A percentile compares a stretch with the other conserved stretches of the same genome.
Evolutionary conservation across 2,113 vertebrate species (phyloP).

Genomic region (Onychostoma macrolepis): DNA sequence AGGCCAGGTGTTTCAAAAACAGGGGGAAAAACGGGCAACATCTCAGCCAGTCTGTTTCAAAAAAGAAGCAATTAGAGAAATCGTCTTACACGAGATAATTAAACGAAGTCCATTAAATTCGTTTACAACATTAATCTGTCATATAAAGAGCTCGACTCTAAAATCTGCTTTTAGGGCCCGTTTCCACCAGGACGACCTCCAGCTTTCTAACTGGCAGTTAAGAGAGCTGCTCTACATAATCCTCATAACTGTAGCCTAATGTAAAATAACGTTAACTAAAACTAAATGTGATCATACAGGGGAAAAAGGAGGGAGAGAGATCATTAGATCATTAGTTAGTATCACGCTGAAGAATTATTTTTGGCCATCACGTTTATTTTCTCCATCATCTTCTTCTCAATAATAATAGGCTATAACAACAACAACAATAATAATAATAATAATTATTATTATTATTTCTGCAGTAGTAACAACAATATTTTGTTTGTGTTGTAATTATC

Average conservation of each 20-base stretch:
- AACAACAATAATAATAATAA: not conserved
- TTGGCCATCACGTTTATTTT: not conserved
- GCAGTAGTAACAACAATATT: not conserved
- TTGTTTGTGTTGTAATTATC: not conserved
- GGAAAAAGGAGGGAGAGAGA: not conserved
- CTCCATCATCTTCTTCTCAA: not conserved
- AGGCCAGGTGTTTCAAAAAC: slow-evolving; percentile 1
- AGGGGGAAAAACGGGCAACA: not conserved
- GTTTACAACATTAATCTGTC: slow-evolving; percentile 55
- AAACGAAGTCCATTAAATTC: slow-evolving; percentile 57
- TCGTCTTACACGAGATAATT: slow-evolving; percentile 69
- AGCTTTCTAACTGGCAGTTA: slow-evolving; percentile 27
- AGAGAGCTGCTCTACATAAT: slow-evolving; percentile 21
- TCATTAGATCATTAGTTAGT: slow-evolving; percentile 17
- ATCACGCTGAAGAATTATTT: not conserved
- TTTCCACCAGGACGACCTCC: slow-evolving; percentile 22
- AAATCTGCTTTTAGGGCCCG: slow-evolving; percentile 53
- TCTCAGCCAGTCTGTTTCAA: slow-evolving; percentile 26
- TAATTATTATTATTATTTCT: too few species aligned
- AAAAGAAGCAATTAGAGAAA: slow-evolving; percentile 73
- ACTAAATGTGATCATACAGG: not conserved
- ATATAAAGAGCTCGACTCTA: slow-evolving; percentile 39
- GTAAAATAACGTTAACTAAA: slow-evolving; percentile 1
- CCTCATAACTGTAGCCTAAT: slow-evolving; percentile 22
- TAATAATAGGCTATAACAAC: not conserved